These are phyloP conservation scores for Phenganax marumi DNA, from an alignment of 92 coral and sea anemone genomes.

Conservation along the genomic window DNA sequence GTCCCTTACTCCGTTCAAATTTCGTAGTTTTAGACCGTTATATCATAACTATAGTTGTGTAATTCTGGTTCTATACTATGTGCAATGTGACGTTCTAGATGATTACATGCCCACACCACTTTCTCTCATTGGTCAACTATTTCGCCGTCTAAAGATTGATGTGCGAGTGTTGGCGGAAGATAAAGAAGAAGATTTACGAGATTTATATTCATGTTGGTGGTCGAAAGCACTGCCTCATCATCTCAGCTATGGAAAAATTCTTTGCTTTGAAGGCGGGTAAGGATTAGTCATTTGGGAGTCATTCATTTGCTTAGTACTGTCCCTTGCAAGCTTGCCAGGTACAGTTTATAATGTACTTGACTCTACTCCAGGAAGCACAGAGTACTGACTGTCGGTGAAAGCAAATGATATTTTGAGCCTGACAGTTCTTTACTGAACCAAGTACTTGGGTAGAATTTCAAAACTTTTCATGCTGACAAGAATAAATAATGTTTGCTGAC, in stretches of 20 bases:
- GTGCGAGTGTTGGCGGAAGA: constrained; percentile 74
- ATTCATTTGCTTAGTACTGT: neutral
- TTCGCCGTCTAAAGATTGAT: constrained; percentile 72
- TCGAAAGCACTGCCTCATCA: constrained; percentile 79
- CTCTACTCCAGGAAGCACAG: too few species aligned
- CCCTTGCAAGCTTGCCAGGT: too few species aligned
- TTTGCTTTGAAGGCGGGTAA: constrained; percentile 93
- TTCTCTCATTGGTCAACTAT: constrained; percentile 84
- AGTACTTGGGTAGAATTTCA: too few species aligned
- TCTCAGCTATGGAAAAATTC: constrained; percentile 68
- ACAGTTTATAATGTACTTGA: too few species aligned
- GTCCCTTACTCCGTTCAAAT: neutral
- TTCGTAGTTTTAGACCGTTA: neutral
- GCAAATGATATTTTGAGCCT: too few species aligned
- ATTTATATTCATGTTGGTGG: constrained; percentile 94
- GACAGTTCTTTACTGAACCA: too few species aligned
- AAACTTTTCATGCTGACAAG: too few species aligned
- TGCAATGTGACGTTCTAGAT: constrained; percentile 43
- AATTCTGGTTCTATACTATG: neutral
- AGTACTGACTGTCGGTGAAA: too few species aligned
- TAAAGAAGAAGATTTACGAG: constrained; percentile 87
- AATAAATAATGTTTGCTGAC: too few species aligned
- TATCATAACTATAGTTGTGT: neutral
- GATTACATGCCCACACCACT: constrained; percentile 85
- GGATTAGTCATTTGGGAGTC: neutral